Percentiles rank a stretch among this genome's conserved stretches.
These are phyloP conservation scores for Polyommatus icarus DNA, from an alignment of 2,888 invertebrate species.

Conservation along the genomic window DNA sequence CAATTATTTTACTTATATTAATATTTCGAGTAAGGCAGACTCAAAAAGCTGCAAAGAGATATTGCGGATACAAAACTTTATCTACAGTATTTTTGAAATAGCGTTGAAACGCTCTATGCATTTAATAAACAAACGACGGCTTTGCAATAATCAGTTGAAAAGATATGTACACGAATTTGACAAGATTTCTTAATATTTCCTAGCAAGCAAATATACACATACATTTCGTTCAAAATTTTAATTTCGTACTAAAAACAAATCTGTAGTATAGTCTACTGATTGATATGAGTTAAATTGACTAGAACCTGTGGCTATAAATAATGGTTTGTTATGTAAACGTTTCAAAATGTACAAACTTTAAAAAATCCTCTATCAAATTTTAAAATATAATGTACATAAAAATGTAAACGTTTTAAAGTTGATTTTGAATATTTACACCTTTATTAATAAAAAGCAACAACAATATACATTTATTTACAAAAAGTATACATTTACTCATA, in stretches of 20 bases:
- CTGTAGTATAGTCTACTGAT: neutral
- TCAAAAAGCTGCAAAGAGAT: neutral
- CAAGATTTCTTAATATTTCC: neutral
- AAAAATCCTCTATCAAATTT: neutral
- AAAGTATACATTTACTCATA: neutral
- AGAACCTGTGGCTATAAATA: neutral
- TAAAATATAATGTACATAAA: neutral
- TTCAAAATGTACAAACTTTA: neutral
- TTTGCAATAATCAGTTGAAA: neutral
- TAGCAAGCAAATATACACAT: slow-evolving; percentile 10
- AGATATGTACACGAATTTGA: neutral
- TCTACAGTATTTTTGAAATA: neutral
- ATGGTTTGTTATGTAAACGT: neutral
- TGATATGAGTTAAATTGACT: slow-evolving; percentile 18
- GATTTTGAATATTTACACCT: neutral
- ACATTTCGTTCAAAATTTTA: neutral
- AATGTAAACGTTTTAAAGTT: neutral
- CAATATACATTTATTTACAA: neutral
- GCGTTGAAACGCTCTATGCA: neutral
- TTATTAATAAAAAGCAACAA: neutral
- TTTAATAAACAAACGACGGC: neutral
- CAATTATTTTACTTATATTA: neutral
- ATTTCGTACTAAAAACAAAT: neutral
- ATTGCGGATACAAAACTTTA: neutral
- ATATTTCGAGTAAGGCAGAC: neutral